These are phyloP conservation scores for Macrobrachium rosenbergii DNA, from an alignment of 1,140 invertebrate species.

Conservation along the genomic window DNA sequence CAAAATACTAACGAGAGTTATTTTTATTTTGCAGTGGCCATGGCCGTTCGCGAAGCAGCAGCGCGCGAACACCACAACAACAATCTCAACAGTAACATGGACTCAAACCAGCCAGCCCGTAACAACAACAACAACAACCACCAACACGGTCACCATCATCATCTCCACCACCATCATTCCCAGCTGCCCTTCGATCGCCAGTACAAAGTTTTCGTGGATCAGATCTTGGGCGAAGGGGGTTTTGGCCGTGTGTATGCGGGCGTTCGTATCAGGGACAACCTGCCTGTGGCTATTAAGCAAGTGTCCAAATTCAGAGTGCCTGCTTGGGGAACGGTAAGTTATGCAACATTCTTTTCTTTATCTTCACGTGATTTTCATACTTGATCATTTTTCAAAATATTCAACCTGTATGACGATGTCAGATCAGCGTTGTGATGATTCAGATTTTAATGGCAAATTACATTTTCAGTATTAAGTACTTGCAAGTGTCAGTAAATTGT, in stretches of 20 bases:
- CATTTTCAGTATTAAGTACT: too few relatives aligned
- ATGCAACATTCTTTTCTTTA: background rate
- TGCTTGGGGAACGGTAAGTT: conserved; percentile 75
- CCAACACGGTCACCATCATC: conserved; percentile 21
- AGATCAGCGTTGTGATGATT: too few relatives aligned
- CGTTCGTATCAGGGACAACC: conserved; percentile 70
- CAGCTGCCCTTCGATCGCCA: conserved; percentile 54
- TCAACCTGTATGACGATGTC: background rate
- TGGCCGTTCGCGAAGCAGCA: conserved; percentile 39
- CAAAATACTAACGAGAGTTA: conserved; percentile 31
- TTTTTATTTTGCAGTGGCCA: conserved; percentile 35
- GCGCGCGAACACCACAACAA: too few relatives aligned
- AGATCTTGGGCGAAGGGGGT: conserved; percentile 74
- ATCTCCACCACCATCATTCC: conserved; percentile 28
- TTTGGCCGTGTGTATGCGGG: conserved; percentile 76
- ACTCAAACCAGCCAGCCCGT: background rate
- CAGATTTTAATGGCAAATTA: too few relatives aligned
- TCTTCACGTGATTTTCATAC: background rate
- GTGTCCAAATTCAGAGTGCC: conserved; percentile 76
- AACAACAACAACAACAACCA: conserved; percentile 30
- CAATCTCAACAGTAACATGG: too few relatives aligned
- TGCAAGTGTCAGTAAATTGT: too few relatives aligned
- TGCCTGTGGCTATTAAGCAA: conserved; percentile 77
- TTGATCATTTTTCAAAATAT: background rate
- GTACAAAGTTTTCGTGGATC: conserved; percentile 65